Conservation (phyloP, 2,797 vertebrate genomes). For the Nyctalus aviator region DNA sequence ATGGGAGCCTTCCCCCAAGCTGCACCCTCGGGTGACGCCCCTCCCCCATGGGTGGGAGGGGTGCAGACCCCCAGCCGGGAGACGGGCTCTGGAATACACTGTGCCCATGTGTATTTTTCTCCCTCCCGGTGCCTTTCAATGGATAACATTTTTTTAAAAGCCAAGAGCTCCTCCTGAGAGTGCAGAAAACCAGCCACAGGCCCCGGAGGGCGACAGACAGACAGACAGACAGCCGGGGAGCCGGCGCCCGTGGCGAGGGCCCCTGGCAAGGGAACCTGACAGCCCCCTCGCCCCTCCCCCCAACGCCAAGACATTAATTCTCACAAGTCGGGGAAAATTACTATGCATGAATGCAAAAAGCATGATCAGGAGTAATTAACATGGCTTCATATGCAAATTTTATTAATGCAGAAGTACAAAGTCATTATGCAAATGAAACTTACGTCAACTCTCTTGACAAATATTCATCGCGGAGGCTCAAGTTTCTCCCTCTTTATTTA, state of each 20-base stretch:
- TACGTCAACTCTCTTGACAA: conserved; percentile 99
- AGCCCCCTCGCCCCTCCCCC: conserved; percentile 86
- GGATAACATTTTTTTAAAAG: conserved; percentile 86
- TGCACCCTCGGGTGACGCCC: background rate
- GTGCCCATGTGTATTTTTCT: conserved; percentile 67
- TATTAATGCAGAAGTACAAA: conserved; percentile 99
- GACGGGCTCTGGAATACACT: background rate
- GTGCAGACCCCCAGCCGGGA: background rate
- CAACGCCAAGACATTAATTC: conserved; percentile 99
- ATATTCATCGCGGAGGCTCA: conserved; percentile 98
- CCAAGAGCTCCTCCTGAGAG: conserved; percentile 85
- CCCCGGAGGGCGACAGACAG: conserved; percentile 82
- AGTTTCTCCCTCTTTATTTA: conserved; percentile 92
- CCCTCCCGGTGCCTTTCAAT: conserved; percentile 85
- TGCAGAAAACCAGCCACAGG: conserved; percentile 88
- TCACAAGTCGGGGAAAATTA: conserved; percentile 99
- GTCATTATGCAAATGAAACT: conserved; percentile 99
- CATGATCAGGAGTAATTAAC: conserved; percentile 99
- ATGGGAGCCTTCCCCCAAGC: background rate
- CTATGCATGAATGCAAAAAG: conserved; percentile 99
- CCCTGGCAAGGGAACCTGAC: conserved; percentile 89
- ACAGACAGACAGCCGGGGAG: conserved; percentile 84
- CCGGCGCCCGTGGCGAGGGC: conserved; percentile 84
- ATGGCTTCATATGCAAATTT: conserved; percentile 99
- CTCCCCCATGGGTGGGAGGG: background rate